Base-by-base conservation (phyloP, 1,140 invertebrate species). In the Lepeophtheirus salmonis region DNA sequence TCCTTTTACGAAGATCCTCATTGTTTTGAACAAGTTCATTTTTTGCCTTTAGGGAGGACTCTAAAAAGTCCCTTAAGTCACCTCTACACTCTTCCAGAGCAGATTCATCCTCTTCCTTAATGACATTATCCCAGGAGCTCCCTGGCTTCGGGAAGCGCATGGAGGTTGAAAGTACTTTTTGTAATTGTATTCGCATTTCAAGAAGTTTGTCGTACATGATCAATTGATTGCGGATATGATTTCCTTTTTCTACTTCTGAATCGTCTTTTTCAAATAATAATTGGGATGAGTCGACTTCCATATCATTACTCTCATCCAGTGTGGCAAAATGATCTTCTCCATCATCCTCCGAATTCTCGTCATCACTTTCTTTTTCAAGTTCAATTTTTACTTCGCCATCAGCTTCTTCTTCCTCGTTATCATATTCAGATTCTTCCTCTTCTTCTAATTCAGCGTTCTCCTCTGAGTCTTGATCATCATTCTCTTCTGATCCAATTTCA, bases 331-430 rank as follows among this genome's bases (percentile, higher is more conserved):
- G 6, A 50, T 68, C 64, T 57, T 71, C 70, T 52, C 66, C 63
- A 0, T 71, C 67, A 20, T 58, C 56, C 41, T 41, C 62, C 6
- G 16, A 30, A 16, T 63, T 61, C 49, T 63, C 60, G 17, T 68
- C 64, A 23, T 66, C 64, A 6, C 67, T 65, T 14, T 66, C 65
- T 24, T 65, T 62, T 41, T 61, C 56, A 26, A 62, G 64, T 25
- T 65, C 63, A 17, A 62, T 62, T 26, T 56, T 50, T 14, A 67
- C 71, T 30, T 74, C 59, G 52, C 75, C 71, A 48, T 6, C 25
- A 3, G 14, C 26, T 20, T 10, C 64, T 77, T 79, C 49, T 76
- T 73, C 48, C 77, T 78, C 20, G 76, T 70, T 52, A 81, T 79
- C 60, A 18, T 63, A 48, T 22, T 56, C 59, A 23, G 61, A 59